Base-by-base conservation (phyloP, 2,797 vertebrate species). In the Danio jaintianensis region DNA sequence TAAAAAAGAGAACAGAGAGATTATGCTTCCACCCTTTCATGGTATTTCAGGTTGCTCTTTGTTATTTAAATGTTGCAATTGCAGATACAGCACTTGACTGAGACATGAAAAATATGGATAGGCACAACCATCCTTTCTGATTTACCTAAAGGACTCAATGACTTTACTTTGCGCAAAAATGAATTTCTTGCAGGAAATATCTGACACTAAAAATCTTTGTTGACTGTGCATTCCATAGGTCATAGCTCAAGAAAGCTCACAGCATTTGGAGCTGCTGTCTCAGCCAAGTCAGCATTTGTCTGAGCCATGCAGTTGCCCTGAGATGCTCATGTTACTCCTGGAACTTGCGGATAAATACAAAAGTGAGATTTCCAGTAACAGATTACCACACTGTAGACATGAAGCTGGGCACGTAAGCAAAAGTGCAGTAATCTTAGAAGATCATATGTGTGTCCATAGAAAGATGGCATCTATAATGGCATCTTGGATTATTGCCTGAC, bases 251-350 rank as follows among this genome's bases (percentile, higher is more conserved):
- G 89, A 72, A 79, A 72, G 50, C 48, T 64, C 68, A 55, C 87
- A 84, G 86, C 84, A 75, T 80, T 62, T 87, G 87, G 91, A 86
- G 83, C 38, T 80, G 59, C 85, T 82, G 83, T 84, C 89, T 93
- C 89, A 89, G 89, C 88, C 89, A 76, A 80, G 84, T 88, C 91
- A 93, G 91, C 91, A 92, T 93, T 93, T 92, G 89, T 89, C 89
- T 89, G 89, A 90, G 89, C 87, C 55, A 45, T 84, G 59, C 88
- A 86, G 87, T 83, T 85, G 85, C 88, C 87, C 9, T 55, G 75
- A 89, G 88, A 87, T 88, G 85, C 88, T 88, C 90, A 85, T 88
- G 89, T 78, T 56, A 82, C 36, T 86, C 85, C 77, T 36, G 68
- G 55, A 64, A 53, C 38, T 7, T 5, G 36, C 45, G 69, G 50